These are phyloP conservation scores for Furcifer pardalis DNA, from an alignment of 2,797 vertebrate species.

Conservation along the genomic window DNA sequence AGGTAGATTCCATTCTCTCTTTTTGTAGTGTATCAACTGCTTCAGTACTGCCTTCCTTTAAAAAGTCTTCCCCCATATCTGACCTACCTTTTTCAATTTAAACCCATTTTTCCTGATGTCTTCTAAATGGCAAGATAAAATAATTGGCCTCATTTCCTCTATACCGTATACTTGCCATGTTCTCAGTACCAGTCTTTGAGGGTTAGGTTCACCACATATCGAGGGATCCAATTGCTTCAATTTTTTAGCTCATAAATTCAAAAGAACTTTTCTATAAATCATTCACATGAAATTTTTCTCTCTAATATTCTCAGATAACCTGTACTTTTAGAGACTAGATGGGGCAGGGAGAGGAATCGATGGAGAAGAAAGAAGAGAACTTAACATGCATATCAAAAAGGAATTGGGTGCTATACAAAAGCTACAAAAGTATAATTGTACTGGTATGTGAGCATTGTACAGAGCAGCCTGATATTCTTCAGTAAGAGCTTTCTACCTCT, in stretches of 20 bases:
- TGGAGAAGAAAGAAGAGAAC: background rate
- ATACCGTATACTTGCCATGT: background rate
- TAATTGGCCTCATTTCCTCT: background rate
- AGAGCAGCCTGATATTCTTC: conserved; percentile 46
- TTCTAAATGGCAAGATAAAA: conserved; percentile 3
- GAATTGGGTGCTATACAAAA: conserved; percentile 31
- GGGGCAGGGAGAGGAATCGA: background rate
- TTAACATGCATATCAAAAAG: conserved; percentile 18
- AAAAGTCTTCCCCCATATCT: background rate
- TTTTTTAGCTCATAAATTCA: conserved; percentile 34
- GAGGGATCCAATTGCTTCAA: background rate
- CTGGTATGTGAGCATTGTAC: conserved; percentile 27
- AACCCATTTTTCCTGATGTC: background rate
- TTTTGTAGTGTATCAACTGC: background rate
- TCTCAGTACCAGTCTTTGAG: background rate
- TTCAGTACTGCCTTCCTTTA: background rate
- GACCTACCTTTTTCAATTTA: conserved; percentile 1
- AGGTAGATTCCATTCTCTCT: background rate
- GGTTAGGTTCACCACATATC: conserved; percentile 5
- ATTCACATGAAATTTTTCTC: background rate
- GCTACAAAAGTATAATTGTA: conserved; percentile 28
- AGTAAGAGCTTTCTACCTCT: conserved; percentile 35
- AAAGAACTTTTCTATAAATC: conserved; percentile 23
- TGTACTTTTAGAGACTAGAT: background rate
- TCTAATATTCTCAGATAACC: background rate